Percentiles rank a stretch among this genome's conserved stretches.
Evolutionary conservation across 2,113 vertebrate genomes (phyloP).

Genomic region (Psephotus haematonotus): DNA sequence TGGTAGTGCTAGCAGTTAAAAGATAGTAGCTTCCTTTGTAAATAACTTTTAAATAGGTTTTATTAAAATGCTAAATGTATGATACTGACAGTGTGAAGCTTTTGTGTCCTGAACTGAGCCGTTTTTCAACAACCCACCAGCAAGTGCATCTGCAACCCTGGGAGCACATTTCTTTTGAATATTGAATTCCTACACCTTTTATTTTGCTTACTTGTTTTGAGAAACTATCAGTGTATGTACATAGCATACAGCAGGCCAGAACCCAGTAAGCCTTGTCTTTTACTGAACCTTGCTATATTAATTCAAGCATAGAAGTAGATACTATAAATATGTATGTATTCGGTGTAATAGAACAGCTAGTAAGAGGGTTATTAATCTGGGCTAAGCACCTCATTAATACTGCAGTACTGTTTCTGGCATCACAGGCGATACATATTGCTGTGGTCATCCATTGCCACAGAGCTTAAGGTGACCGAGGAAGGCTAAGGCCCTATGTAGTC

Average conservation of each 20-base stretch:
- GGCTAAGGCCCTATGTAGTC: not conserved
- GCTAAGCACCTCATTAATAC: not conserved
- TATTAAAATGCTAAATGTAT: not conserved
- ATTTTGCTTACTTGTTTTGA: not conserved
- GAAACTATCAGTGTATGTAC: not conserved
- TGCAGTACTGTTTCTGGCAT: not conserved
- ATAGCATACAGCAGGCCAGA: not conserved
- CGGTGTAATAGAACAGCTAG: not conserved
- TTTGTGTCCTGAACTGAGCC: not conserved
- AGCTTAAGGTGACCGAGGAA: not conserved
- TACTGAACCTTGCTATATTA: not conserved
- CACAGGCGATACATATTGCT: rapidly evolving
- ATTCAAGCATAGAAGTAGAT: not conserved
- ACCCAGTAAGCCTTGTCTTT: not conserved
- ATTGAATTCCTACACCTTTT: not conserved
- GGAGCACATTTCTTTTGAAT: not conserved
- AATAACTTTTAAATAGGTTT: not conserved
- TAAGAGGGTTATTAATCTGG: not conserved
- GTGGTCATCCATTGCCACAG: not conserved
- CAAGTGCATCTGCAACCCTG: not conserved
- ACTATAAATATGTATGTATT: not conserved
- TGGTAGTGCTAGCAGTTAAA: not conserved
- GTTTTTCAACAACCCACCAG: not conserved
- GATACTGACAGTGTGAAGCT: not conserved
- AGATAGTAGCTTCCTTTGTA: not conserved